A percentile compares a stretch with the other conserved stretches of the same genome.
These are phyloP conservation scores for Byasa hedistus DNA, from an alignment of 2,888 invertebrate genomes.

Conservation along the genomic window DNA sequence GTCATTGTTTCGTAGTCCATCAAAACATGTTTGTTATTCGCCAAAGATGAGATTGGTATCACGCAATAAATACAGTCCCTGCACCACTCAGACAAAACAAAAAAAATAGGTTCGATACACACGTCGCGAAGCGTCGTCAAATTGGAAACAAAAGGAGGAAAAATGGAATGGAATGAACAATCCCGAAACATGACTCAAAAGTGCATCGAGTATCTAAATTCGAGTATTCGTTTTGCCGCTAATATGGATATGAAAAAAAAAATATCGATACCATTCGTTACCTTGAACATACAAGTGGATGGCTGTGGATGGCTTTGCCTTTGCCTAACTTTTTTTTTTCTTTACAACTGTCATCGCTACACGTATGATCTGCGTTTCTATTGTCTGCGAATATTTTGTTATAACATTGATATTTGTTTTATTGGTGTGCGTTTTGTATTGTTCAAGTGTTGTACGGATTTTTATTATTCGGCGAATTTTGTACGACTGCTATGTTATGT, in stretches of 20 bases:
- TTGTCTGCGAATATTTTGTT: conserved; percentile 27
- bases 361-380: conserved; percentile 23
- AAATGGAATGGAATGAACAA: conserved; percentile 45
- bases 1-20: no score
- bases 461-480: conserved; percentile 15
- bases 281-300: conserved; percentile 36
- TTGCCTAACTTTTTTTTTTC: conserved; percentile 29
- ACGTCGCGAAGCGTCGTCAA: conserved; percentile 41
- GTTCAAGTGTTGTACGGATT: conserved; percentile 21
- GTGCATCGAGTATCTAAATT: conserved; percentile 48
- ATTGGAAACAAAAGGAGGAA: conserved; percentile 44
- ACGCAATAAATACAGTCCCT: conserved; percentile 39
- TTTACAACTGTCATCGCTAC: conserved; percentile 24
- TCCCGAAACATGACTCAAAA: conserved; percentile 49
- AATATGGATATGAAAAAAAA: conserved; percentile 41
- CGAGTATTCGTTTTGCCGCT: conserved; percentile 44
- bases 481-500: not conserved
- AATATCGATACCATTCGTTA: conserved; percentile 31
- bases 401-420: conserved; percentile 17
- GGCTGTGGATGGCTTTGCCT: conserved; percentile 25
- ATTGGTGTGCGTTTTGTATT: conserved; percentile 4
- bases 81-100: conserved; percentile 47
- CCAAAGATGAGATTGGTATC: conserved; percentile 37
- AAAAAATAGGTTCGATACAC: conserved; percentile 37
- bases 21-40: no score